Evolutionary conservation across 2,888 invertebrate genomes (phyloP), one percentile per base, ranked within the genome.

Genomic region (Cinara cedri): DNA sequence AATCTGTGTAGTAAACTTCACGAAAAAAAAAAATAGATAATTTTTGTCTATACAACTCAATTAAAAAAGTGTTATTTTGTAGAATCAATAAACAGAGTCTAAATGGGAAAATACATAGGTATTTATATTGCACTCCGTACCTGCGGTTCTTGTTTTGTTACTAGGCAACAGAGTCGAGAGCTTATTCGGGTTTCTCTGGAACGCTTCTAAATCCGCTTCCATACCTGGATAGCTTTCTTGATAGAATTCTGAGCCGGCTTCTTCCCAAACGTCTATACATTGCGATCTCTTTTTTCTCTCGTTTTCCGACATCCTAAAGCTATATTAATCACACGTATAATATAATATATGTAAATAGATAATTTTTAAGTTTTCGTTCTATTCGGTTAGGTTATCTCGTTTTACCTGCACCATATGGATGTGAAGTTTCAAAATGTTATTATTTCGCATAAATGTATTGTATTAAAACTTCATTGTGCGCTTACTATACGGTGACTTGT

Each of bases 201-300:
- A 87, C 0, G 90, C 89, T 83, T 92, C 91, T 82, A 84, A 80
- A 81, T 93, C 91, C 82, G 91, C 90, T 75, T 90, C 88, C 2
- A 87, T 89, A 0, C 90, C 90, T 9, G 93, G 93, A 86, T 93
- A 94, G 83, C 92, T 88, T 86, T 94, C 94, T 86, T 93, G 93
- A 86, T 93, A 94, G 87, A 94, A 94, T 87, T 94, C 93, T 1
- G 90, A 91, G 0, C 93, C 93, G 6, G 93, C 94, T 84, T 93
- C 93, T 87, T 94, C 94, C 94, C 93, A 93, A 16, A 93, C 91
- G 42, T 83, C 82, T 84, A 90, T 89, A 4, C 88, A 88, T 82
- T 87, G 87, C 83, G 89, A 90, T 82, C 88, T 88, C 81, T 88
- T 87, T 80, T 88, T 88, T 63, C 90, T 65, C 24, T 65, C 74